A percentile compares a stretch with the other conserved stretches of the same genome.
These are phyloP conservation scores for Desoria tigrina DNA, from an alignment of 2,888 invertebrate genomes.

Conservation along the genomic window DNA sequence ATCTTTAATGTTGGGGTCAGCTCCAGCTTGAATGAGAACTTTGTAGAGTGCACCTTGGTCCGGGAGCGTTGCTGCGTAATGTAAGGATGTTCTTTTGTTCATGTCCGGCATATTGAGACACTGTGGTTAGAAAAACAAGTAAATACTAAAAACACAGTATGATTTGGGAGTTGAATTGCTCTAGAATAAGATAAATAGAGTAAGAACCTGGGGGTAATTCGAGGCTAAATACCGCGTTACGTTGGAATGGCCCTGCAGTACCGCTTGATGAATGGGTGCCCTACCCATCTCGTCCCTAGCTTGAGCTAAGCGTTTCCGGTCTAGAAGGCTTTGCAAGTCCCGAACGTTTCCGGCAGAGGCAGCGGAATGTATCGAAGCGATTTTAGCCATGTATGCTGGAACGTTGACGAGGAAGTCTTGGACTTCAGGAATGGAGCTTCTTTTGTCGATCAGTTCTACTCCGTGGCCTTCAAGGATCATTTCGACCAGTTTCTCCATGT, in stretches of 20 bases:
- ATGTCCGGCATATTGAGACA: constrained; percentile 61
- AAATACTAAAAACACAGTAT: background rate
- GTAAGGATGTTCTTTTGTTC: constrained; percentile 76
- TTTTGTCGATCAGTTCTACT: constrained; percentile 68
- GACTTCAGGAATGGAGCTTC: constrained; percentile 67
- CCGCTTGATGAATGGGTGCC: constrained; percentile 62
- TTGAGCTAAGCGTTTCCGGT: constrained; percentile 86
- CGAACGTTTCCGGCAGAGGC: constrained; percentile 80
- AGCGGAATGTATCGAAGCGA: constrained; percentile 82
- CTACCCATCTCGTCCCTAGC: constrained; percentile 80
- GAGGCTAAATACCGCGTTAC: constrained; percentile 67
- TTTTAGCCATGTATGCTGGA: constrained; percentile 85
- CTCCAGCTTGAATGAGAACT: constrained; percentile 78
- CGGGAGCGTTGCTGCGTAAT: constrained; percentile 79
- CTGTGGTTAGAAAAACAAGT: too few relatives aligned
- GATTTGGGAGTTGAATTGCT: background rate
- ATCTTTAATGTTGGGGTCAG: constrained; percentile 78
- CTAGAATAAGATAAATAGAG: background rate
- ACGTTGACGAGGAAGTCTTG: constrained; percentile 86
- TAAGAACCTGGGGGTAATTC: constrained; percentile 54
- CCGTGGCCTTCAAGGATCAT: constrained; percentile 88
- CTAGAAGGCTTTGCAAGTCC: constrained; percentile 80
- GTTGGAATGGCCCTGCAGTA: constrained; percentile 73
- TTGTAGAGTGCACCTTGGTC: constrained; percentile 88
- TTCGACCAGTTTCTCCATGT: constrained; percentile 86